A percentile compares a stretch with the other conserved stretches of the same genome.
These are phyloP conservation scores for Trissolcus basalis DNA, from an alignment of 1,140 invertebrate species.

Conservation along the genomic window DNA sequence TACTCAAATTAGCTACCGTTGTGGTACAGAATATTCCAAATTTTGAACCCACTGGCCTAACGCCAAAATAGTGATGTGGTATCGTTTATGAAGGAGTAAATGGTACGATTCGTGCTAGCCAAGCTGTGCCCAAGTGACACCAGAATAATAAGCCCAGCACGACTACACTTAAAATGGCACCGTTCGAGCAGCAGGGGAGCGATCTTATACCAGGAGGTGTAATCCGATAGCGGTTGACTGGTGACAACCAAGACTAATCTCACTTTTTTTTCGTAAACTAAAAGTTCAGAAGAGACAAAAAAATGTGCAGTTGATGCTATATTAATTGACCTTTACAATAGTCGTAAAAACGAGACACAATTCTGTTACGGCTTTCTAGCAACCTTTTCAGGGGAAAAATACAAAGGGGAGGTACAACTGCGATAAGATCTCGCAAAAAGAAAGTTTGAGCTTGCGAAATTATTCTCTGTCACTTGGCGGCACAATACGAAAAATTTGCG, in stretches of 20 bases:
- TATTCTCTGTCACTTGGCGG: slow-evolving; percentile 19
- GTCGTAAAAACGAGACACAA: slow-evolving; percentile 36
- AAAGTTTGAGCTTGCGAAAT: slow-evolving; percentile 21
- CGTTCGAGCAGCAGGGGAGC: too few species aligned
- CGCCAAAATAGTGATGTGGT: too few species aligned
- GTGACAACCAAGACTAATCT: slow-evolving; percentile 17
- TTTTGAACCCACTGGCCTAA: too few species aligned
- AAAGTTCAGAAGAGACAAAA: slow-evolving; percentile 5
- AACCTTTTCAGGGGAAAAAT: slow-evolving; percentile 24
- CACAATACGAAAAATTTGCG: slow-evolving; percentile 32
- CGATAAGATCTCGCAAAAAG: slow-evolving; percentile 14
- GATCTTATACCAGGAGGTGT: too few species aligned
- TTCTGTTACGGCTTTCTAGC: slow-evolving; percentile 24
- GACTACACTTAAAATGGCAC: too few species aligned
- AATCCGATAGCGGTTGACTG: background rate
- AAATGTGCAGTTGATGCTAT: background rate
- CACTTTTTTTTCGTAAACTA: slow-evolving; percentile 10
- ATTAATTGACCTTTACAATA: slow-evolving; percentile 44
- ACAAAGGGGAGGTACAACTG: slow-evolving; percentile 2
- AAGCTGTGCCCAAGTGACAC: too few species aligned
- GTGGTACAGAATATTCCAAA: too few species aligned
- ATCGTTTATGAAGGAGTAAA: too few species aligned
- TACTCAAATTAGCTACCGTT: too few species aligned
- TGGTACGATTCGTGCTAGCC: too few species aligned
- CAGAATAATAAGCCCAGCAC: too few species aligned